Conservation (phyloP, 1,140 invertebrate species). For the Aradophagus sp. region DNA sequence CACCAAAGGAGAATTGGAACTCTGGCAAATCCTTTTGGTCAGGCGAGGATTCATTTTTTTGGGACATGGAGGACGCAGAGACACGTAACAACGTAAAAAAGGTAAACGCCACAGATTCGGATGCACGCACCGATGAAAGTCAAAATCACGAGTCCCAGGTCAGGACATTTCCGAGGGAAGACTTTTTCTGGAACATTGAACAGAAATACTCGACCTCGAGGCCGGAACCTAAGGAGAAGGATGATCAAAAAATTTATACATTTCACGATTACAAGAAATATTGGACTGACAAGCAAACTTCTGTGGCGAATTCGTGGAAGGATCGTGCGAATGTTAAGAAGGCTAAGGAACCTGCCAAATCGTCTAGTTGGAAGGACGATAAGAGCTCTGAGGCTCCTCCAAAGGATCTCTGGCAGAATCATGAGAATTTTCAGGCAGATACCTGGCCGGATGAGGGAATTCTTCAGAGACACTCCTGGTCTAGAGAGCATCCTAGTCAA, state of each 20-base stretch:
- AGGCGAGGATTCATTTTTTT: conserved; percentile 38
- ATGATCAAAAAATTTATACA: background rate
- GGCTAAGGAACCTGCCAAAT: background rate
- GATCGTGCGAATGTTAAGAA: background rate
- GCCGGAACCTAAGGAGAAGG: conserved; percentile 3
- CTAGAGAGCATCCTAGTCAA: background rate
- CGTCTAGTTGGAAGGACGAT: background rate
- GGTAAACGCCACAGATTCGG: background rate
- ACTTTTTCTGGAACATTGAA: conserved; percentile 1
- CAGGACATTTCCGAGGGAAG: background rate
- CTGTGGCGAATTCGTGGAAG: background rate
- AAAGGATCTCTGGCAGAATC: conserved; percentile 3
- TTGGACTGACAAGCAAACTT: conserved; percentile 8
- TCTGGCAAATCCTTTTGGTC: conserved; percentile 29
- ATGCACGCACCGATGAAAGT: conserved; percentile 10
- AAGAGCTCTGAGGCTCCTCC: background rate
- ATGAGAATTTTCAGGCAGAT: conserved; percentile 7
- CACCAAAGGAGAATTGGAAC: background rate
- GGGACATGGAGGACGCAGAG: conserved; percentile 47
- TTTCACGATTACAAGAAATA: conserved; percentile 14
- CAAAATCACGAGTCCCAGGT: conserved; percentile 12
- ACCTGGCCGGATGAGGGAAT: background rate
- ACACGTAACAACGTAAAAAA: conserved; percentile 1
- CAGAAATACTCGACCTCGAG: background rate
- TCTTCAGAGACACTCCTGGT: no score